Base-by-base conservation (phyloP, 2,888 invertebrate genomes). In the Lypha dubia region DNA sequence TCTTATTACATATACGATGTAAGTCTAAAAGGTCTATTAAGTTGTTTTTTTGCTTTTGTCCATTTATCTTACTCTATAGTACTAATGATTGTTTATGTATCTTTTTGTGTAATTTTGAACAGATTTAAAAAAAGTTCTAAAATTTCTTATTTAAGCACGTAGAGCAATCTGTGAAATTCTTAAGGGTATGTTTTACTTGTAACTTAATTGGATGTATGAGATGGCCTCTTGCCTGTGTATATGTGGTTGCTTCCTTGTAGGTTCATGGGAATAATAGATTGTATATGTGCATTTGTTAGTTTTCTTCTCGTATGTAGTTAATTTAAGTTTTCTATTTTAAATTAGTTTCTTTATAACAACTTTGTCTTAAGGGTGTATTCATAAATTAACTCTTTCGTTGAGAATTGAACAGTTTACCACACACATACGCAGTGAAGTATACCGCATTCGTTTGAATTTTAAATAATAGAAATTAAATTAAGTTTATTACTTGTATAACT, bases 311-410 rank as follows among this genome's bases (percentile, higher is more conserved):
- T 53, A 41, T 51, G 63, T 46, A 79, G 53, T 79, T 65, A 79
- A 71, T 71, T 79, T 71, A 71, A 79, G 63, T 71, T 79, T 71
- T 56, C 53, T 56, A 70, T 70, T 62, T 68, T 65, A 46, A 71
- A 62, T 70, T 53, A 79, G 71, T 71, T 79, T 71, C 63, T 58
- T 67, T 60, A 75, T 58, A 58, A 38, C 17, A 67, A 53, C 53
- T 63, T 53, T 24, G n/a, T 63, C 68, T 68, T 68, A 15, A 51
- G 68, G 68, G 68, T 60, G 58, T 60, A 20, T 77, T 77, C 38
- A 67, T 60, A 77, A 49, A 77, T 68, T 60, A 62, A 62, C 60
- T 62, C 53, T 70, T 67, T 76, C 67, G 53, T 53, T 79, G 62
- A 51, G 62, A 44, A 44, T 58, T 65, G 44, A 56, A 53, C 17